Evolutionary conservation across 2,888 invertebrate genomes (phyloP).

Genomic region (Andrena bicolor): DNA sequence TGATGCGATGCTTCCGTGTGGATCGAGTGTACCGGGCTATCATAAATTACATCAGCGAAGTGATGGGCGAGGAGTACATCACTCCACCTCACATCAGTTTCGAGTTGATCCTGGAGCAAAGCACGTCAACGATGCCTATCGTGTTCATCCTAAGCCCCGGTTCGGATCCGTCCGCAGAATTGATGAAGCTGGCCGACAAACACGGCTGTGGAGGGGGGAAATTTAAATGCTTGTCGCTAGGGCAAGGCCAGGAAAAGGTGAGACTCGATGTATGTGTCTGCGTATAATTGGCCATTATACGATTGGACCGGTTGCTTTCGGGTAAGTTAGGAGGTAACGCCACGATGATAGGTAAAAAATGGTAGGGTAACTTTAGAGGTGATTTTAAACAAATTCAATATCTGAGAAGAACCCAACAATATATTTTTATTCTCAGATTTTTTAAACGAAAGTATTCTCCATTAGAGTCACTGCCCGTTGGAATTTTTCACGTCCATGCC

Average conservation of each 20-base stretch:
- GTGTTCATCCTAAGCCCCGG: constrained; percentile 97
- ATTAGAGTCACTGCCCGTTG: no score
- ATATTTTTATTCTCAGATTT: no score
- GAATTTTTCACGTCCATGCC: no score
- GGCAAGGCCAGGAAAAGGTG: constrained; percentile 96
- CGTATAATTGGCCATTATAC: no score
- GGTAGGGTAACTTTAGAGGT: no score
- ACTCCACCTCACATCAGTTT: constrained; percentile 93
- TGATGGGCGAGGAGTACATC: constrained; percentile 95
- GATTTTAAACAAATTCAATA: no score
- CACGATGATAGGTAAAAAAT: no score
- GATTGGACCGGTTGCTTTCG: no score
- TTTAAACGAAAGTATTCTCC: no score
- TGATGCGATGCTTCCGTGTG: constrained; percentile 95
- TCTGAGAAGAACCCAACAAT: no score
- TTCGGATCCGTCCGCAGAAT: constrained; percentile 95
- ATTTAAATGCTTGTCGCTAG: constrained; percentile 95
- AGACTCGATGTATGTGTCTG: neutral
- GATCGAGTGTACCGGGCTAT: constrained; percentile 96
- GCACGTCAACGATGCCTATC: constrained; percentile 93
- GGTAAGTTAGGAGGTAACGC: no score
- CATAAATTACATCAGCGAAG: constrained; percentile 92
- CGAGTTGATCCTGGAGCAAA: constrained; percentile 94
- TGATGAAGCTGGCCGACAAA: constrained; percentile 92
- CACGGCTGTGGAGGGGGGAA: constrained; percentile 89